Evolutionary conservation across 2,888 invertebrate species (phyloP).

Genomic region (Leptopilina myrica): DNA sequence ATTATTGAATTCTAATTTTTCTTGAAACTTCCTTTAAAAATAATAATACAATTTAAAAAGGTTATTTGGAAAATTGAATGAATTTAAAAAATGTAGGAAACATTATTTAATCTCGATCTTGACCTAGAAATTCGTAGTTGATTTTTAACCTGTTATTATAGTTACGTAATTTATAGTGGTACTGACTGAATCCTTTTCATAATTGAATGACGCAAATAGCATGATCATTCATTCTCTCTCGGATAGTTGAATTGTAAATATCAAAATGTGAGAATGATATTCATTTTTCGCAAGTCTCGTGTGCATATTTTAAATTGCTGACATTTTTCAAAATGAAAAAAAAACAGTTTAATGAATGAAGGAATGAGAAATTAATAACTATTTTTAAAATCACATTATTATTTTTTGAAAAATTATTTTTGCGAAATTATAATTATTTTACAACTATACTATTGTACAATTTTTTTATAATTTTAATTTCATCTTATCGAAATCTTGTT

Average conservation of each 20-base stretch:
- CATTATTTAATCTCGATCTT: not conserved
- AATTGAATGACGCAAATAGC: not conserved
- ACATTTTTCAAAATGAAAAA: too few relatives aligned
- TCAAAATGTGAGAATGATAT: conserved; percentile 5
- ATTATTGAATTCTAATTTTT: too few relatives aligned
- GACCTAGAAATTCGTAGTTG: not conserved
- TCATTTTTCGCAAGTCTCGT: not conserved
- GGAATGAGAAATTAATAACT: too few relatives aligned
- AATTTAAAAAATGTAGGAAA: not conserved
- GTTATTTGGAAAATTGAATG: not conserved
- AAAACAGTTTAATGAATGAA: too few relatives aligned
- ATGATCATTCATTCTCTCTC: conserved; percentile 1
- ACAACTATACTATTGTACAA: not conserved
- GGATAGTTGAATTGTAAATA: conserved; percentile 1
- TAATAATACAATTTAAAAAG: not conserved
- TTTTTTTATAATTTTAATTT: not conserved
- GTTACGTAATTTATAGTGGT: conserved; percentile 10
- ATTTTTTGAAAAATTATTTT: not conserved
- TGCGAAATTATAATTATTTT: not conserved
- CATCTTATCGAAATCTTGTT: not conserved
- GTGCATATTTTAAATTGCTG: too few relatives aligned
- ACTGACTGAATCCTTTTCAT: conserved; percentile 8
- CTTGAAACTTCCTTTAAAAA: too few relatives aligned
- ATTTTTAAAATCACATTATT: too few relatives aligned
- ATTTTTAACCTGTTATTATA: conserved; percentile 5